Base-by-base conservation (phyloP, 1,140 invertebrate genomes). In the Drosophila pseudoobscura region DNA sequence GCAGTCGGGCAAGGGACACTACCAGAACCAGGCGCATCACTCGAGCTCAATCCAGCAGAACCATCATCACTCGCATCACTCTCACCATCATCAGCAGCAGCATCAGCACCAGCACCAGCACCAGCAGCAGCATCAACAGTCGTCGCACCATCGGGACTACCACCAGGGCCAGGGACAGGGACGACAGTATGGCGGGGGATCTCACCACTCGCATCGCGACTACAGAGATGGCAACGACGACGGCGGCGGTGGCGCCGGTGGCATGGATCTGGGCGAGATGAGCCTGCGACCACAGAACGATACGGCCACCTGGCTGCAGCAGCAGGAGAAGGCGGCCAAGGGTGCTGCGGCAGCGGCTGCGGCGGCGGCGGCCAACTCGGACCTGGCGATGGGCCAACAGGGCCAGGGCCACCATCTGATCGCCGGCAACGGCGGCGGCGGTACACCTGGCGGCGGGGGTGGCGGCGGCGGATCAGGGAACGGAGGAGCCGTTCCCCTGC, bases 321-420 rank as follows among this genome's bases (percentile, higher is more conserved):
- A 91, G 58, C 90, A 91, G 55, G 90, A 91, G 57, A 84, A 91
- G 65, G 89, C 90, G 39, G 89, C 85, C 68, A 90, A 91, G 73
- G 91, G 90, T 89, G 91, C 70, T 62, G 63, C 71, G 62, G 63
- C 63, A 15, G 63, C 88, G 80, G 88, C 74, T 64, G 71, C 70
- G n/a, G 70, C 70, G n/a, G 70, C 41, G 60, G 71, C 59, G 15
- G 71, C 71, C 15, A 56, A 56, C 24, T 56, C 54, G 49, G 84
- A 92, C 72, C 89, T 90, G 83, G 91, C 73, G 5, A 59, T 78
- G 70, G 91, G 89, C 91, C 92, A 92, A 91, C 92, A 91, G 91
- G 91, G 74, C 90, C 90, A 83, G 92, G 88, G 91, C 92, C 90
- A 79, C 90, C 71, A 79, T 31, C 64, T 80, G 49, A 22, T 72